A percentile compares a stretch with the other conserved stretches of the same genome.
Evolutionary conservation across 2,888 invertebrate genomes (phyloP).

Genomic region (Dasypolia templi): DNA sequence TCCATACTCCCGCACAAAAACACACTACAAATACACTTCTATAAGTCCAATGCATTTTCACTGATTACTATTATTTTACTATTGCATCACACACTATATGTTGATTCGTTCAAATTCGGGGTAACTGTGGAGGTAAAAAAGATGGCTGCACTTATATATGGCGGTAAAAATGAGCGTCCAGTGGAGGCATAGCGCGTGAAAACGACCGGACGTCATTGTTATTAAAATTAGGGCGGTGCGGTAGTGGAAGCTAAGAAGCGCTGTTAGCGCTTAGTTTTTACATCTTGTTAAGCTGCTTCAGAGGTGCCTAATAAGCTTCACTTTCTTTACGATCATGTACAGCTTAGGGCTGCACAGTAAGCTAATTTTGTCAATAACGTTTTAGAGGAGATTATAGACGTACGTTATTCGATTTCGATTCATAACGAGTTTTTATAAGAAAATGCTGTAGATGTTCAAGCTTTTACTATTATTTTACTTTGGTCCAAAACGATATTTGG

Average conservation of each 20-base stretch:
- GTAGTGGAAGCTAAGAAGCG: constrained; percentile 62
- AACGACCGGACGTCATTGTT: constrained; percentile 90
- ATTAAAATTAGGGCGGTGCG: constrained; percentile 75
- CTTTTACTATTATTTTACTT: not conserved
- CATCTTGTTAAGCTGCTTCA: not conserved
- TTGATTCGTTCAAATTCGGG: constrained; percentile 73
- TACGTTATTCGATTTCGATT: too few species aligned
- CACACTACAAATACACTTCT: constrained; percentile 81
- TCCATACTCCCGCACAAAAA: constrained; percentile 82
- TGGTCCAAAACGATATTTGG: not conserved
- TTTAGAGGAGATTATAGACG: not conserved
- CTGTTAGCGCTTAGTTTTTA: not conserved
- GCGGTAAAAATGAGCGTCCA: constrained; percentile 85
- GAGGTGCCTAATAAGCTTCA: not conserved
- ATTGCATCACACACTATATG: constrained; percentile 66
- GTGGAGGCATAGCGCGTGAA: constrained; percentile 85
- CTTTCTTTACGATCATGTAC: not conserved
- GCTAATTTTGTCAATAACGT: not conserved
- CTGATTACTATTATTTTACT: constrained; percentile 50
- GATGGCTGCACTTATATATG: constrained; percentile 86
- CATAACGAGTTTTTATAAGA: not conserved
- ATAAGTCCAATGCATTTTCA: constrained; percentile 82
- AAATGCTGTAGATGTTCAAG: not conserved
- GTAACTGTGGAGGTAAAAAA: constrained; percentile 86
- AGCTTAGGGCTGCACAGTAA: accelerated